A percentile compares a stretch with the other conserved stretches of the same genome.
Conservation (phyloP, 2,888 invertebrate genomes). For the Chironomus riparius region DNA sequence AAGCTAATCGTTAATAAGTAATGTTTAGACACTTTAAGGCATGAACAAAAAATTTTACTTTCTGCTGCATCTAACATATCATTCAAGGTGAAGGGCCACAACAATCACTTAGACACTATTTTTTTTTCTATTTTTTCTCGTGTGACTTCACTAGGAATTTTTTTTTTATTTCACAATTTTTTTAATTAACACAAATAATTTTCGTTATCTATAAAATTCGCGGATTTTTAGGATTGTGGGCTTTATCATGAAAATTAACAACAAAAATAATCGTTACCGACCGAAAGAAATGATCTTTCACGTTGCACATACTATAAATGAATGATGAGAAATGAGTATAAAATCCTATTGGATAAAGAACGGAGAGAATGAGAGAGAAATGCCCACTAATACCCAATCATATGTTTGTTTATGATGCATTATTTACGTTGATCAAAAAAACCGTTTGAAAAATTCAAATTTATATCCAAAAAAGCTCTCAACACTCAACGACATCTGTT, state of each 20-base stretch:
- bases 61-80: neutral
- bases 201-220: too few relatives aligned
- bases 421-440: too few relatives aligned
- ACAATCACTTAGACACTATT: neutral
- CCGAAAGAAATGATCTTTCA: neutral
- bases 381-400: neutral
- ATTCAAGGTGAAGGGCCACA: constrained; percentile 14
- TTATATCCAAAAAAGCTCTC: too few relatives aligned
- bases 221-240: too few relatives aligned
- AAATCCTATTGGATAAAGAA: neutral
- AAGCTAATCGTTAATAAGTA: neutral
- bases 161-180: neutral
- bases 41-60: neutral
- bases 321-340: neutral
- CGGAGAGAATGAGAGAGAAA: neutral
- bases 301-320: neutral
- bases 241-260: too few relatives aligned
- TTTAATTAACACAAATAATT: neutral
- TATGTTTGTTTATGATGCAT: too few relatives aligned
- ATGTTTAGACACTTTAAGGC: too few relatives aligned
- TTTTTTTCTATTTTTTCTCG: neutral
- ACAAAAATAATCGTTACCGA: neutral
- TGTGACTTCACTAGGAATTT: neutral
- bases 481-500: too few relatives aligned
- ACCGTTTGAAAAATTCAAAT: too few relatives aligned